Base-by-base conservation (phyloP, 2,888 invertebrate genomes). In the Phoenoteleia sp. region DNA sequence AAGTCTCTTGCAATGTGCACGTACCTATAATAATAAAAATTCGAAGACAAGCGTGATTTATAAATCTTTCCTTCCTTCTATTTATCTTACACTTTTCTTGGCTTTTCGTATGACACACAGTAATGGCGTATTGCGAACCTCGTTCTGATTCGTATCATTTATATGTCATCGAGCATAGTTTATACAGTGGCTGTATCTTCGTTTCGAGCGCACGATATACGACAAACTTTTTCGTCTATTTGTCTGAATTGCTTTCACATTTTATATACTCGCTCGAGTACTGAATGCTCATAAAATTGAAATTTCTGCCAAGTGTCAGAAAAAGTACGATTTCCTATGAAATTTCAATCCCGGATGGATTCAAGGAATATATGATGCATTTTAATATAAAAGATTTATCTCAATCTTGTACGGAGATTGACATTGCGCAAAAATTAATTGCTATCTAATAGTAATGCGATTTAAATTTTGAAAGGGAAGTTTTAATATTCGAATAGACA, bases 91-190 rank as follows among this genome's bases (percentile, higher is more conserved):
- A 33, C n/a, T 6, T 29, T 52, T 58, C 29, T 17, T 19, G 21
- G 39, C 27, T 33, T 21, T 49, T 47, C 27, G 15, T 25, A n/a
- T 58, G 45, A 71, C 45, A 45, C 49, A n/a, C n/a, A n/a, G n/a
- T 42, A 21, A 17, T 9, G 45, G 11, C 58, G 58, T 47, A 45
- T 71, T 74, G 29, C 56, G 47, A 76, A 47, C 36, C 29, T 23
- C 13, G 56, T 47, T 56, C 45, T 66, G 75, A 76, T 76, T 64
- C 56, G 27, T 56, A 76, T 76, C 66, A 76, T 76, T 76, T 47
- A 67, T 76, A 58, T 67, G 75, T 76, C 75, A 66, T 76, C 75
- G 66, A 27, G 29, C n/a, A 66, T 42, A 76, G 75, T 76, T 76
- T 76, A 76, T 66, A 56, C 60, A 76, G 64, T 60, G 42, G n/a